Evolutionary conservation across 2,797 vertebrate genomes (phyloP).

Genomic region (Leuciscus waleckii): DNA sequence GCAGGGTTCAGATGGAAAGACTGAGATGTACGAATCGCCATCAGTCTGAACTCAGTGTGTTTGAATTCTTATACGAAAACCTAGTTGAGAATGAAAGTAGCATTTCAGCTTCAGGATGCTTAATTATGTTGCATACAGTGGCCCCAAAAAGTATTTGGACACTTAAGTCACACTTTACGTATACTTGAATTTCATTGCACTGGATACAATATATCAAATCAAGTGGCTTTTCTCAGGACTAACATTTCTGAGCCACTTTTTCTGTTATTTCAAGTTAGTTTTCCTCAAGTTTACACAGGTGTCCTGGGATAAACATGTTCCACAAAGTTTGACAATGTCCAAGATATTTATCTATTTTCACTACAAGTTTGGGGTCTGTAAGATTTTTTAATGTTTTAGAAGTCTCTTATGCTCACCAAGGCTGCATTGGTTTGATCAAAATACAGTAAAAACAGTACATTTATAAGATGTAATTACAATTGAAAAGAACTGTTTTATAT

Average conservation of each 20-base stretch:
- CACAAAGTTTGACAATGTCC: neutral
- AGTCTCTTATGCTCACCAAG: neutral
- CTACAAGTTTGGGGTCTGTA: no score
- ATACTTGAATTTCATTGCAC: neutral
- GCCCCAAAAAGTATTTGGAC: neutral
- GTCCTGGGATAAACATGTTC: neutral
- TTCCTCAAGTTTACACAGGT: neutral
- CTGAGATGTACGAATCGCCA: conserved; percentile 53
- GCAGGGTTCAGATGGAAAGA: conserved; percentile 70
- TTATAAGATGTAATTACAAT: no score
- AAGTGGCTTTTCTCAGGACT: neutral
- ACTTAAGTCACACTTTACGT: neutral
- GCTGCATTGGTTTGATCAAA: neutral
- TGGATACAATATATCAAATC: neutral
- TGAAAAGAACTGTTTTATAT: neutral
- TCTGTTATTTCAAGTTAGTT: neutral
- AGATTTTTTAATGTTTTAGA: neutral
- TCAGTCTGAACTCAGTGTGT: conserved; percentile 28
- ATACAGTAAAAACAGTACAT: no score
- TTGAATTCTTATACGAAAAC: conserved; percentile 54
- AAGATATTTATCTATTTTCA: neutral
- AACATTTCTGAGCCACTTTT: neutral
- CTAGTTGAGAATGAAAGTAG: conserved; percentile 70
- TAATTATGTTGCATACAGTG: neutral
- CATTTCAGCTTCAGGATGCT: conserved; percentile 25